Conservation (phyloP, 2,113 vertebrate species). For the Ceratotherium simum region DNA sequence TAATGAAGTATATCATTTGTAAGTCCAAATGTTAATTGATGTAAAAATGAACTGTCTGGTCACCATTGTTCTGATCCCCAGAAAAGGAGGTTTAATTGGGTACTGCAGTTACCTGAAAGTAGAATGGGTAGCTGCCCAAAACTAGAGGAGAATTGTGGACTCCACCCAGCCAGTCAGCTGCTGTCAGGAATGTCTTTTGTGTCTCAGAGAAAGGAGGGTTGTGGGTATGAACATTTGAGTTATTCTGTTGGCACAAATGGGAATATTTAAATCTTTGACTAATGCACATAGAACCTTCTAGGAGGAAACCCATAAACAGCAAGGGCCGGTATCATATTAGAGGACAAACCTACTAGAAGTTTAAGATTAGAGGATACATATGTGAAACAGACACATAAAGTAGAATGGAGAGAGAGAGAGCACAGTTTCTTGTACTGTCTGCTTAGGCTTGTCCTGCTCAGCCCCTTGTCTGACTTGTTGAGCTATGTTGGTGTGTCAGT, state of each 20-base stretch:
- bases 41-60: not conserved
- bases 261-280: not conserved
- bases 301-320: not conserved
- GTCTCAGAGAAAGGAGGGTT: not conserved
- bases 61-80: not conserved
- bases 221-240: not conserved
- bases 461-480: not conserved
- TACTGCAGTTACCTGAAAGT: not conserved
- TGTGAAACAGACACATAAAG: not conserved
- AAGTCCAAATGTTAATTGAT: not conserved
- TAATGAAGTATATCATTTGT: not conserved
- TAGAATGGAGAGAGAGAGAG: not conserved
- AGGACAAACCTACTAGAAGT: not conserved
- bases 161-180: not conserved
- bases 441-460: not conserved
- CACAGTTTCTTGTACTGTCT: not conserved
- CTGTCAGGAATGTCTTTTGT: not conserved
- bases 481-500: not conserved
- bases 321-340: not conserved
- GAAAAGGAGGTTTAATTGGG: not conserved
- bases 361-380: not conserved
- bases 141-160: not conserved
- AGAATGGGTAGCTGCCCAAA: not conserved
- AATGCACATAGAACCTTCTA: not conserved
- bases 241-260: not conserved